phyloP scores from a whole-genome alignment of 2,113 vertebrate genomes.

The Cottus gobio region DNA sequence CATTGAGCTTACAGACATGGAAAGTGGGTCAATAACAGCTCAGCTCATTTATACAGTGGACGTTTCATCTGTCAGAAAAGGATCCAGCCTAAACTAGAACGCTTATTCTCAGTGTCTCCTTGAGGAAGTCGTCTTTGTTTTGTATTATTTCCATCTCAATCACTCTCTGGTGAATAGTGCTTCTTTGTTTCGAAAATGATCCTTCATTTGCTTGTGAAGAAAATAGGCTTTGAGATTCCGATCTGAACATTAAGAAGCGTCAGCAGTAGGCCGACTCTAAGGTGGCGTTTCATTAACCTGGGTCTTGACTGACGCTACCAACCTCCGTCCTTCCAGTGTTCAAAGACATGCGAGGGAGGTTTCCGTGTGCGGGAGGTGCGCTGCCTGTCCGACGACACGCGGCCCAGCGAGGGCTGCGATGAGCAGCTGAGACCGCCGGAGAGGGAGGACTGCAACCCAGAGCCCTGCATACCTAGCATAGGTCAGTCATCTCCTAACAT shows the following conservation, averaged over 20 bases:
- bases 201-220: not conserved
- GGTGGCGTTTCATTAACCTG: not conserved
- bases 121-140: not conserved
- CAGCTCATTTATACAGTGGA: not conserved
- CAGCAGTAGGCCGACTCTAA: not conserved
- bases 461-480: constrained; percentile 90
- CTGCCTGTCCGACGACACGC: constrained; percentile 91
- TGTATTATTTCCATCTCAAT: not conserved
- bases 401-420: constrained; percentile 85
- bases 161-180: not conserved
- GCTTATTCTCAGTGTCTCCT: too few species aligned
- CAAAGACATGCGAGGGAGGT: constrained; percentile 93
- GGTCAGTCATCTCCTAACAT: constrained; percentile 78
- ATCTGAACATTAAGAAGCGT: not conserved
- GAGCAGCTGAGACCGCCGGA: constrained; percentile 85
- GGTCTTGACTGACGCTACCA: not conserved
- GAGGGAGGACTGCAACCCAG: constrained; percentile 88
- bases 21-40: not conserved
- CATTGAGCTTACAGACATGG: not conserved
- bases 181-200: not conserved
- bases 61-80: not conserved
- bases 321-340: constrained; percentile 84
- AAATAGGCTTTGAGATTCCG: not conserved
- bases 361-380: constrained; percentile 94
- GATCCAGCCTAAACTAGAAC: not conserved